Evolutionary conservation across 2,888 invertebrate genomes (phyloP).

Genomic region (Phortica magna): DNA sequence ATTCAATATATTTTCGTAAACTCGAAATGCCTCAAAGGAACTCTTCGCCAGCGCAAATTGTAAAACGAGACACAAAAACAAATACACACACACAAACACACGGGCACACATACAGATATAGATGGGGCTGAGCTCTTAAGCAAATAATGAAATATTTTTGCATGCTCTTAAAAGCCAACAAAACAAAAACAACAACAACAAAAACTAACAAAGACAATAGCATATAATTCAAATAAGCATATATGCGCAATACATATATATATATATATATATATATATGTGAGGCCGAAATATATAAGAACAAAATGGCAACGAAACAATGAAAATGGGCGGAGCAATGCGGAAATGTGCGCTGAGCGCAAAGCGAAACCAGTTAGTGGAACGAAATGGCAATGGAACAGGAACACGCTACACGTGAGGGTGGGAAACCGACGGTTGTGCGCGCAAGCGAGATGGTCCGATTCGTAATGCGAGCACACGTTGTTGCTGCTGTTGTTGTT

Average conservation of each 20-base stretch:
- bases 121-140: slow-evolving; percentile 59
- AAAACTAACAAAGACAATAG: slow-evolving; percentile 40
- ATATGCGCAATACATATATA: slow-evolving; percentile 1
- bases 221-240: slow-evolving; percentile 9
- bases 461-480: neutral
- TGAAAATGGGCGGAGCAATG: slow-evolving; percentile 57
- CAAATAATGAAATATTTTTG: slow-evolving; percentile 61
- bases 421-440: neutral
- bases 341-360: slow-evolving; percentile 30
- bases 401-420: neutral
- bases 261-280: neutral
- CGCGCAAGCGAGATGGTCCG: slow-evolving; percentile 1
- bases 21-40: slow-evolving; percentile 49
- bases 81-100: slow-evolving; percentile 53
- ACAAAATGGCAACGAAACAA: slow-evolving; percentile 56
- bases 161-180: slow-evolving; percentile 49
- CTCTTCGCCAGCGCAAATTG: slow-evolving; percentile 64
- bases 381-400: slow-evolving; percentile 31
- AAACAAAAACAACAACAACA: slow-evolving; percentile 35
- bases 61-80: slow-evolving; percentile 72
- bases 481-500: neutral
- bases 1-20: slow-evolving; percentile 61
- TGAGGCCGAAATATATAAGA: slow-evolving; percentile 45
- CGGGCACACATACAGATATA: slow-evolving; percentile 42
- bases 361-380: neutral